These are phyloP conservation scores for Centroberyx gerrardi DNA, from an alignment of 2,797 vertebrate species.

Conservation along the genomic window DNA sequence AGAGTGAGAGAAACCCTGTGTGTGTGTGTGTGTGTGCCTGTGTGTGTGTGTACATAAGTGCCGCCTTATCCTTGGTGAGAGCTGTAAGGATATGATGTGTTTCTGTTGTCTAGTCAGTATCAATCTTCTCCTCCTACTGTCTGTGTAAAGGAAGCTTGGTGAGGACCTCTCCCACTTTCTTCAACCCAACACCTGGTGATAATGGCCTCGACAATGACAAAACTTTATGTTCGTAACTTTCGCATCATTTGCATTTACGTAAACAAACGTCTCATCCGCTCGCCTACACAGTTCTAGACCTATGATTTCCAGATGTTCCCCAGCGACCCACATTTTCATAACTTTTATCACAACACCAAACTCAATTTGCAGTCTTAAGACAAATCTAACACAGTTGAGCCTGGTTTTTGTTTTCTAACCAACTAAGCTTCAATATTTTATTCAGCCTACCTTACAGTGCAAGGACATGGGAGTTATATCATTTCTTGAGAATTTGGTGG, in stretches of 20 bases:
- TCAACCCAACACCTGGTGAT: background rate
- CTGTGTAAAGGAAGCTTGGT: background rate
- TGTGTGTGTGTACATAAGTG: too few relatives aligned
- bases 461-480: too few relatives aligned
- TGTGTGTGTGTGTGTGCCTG: background rate
- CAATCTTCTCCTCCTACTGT: background rate
- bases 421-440: background rate
- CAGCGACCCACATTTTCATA: too few relatives aligned
- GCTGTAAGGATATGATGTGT: background rate
- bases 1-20: background rate
- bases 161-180: background rate
- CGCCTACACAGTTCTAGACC: too few relatives aligned
- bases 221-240: background rate
- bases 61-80: background rate
- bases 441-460: too few relatives aligned
- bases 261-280: background rate
- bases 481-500: background rate
- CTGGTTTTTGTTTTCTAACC: background rate
- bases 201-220: background rate
- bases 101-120: background rate
- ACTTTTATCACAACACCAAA: too few relatives aligned
- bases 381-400: background rate
- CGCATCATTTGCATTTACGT: background rate
- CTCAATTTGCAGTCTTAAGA: background rate
- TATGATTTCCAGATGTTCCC: too few relatives aligned